Evolutionary conservation across 2,888 invertebrate genomes (phyloP), one percentile per base, ranked within the genome.

Genomic region (Philaethria dido): DNA sequence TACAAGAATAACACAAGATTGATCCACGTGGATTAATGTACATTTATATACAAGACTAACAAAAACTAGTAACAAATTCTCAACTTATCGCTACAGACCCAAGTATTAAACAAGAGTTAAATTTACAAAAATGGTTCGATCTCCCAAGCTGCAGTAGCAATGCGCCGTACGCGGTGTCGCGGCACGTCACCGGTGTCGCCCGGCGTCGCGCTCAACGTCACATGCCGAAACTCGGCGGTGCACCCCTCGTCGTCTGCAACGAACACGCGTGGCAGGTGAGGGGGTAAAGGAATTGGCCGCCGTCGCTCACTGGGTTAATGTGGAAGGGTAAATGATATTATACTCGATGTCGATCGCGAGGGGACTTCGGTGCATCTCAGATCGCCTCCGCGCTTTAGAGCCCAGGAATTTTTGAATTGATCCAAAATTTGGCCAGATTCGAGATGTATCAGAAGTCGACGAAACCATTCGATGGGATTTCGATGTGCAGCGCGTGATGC

Each of bases 181-280:
- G 59, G 52, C 45, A 36, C n/a, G n/a, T n/a, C n/a, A n/a, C n/a
- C n/a, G n/a, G n/a, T n/a, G n/a, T n/a, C n/a, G n/a, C n/a, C n/a
- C 42, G n/a, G 39, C 20, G 8, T 29, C 55, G 54, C 11, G 52
- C 20, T 57, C 64, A 52, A 65, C 50, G 66, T 94, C 93, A 98
- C 96, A 98, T 98, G 88, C 98, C 98, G 73, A n/a, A 98, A 98
- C 92, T 98, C 98, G 63, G 97, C 98, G 85, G 98, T 98, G 80
- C n/a, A n/a, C n/a, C 98, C 98, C 94, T 98, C 98, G 93, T 98
- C 98, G 94, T 98, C 98, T 98, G 95, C 69, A 96, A 95, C 79
- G 79, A 39, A 52, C 33, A 18, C 1, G 42, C 13, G 45, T 4
- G n/a, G 25, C 4, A 22, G 29, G 42, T 47, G 39, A 13, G 18